Percentiles rank a stretch among this genome's conserved stretches.
Conservation (phyloP, 2,888 invertebrate species). For the Agonopterix subpropinquella region DNA sequence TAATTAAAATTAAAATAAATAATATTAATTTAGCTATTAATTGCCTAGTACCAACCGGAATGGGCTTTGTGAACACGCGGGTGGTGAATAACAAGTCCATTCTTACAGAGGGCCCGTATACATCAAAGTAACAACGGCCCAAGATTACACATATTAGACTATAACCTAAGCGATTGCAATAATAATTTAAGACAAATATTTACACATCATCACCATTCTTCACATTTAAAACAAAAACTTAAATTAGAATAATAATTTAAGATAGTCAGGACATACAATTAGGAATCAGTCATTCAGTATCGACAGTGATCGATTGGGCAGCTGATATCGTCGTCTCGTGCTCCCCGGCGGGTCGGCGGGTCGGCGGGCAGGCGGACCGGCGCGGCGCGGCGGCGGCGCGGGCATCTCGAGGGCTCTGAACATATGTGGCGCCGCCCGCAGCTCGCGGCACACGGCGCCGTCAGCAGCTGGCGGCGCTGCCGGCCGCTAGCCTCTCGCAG, state of each 20-base stretch:
- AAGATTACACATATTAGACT: conserved; percentile 43
- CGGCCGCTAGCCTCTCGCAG: conserved; percentile 7
- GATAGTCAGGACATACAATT: conserved; percentile 67
- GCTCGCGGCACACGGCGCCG: conserved; percentile 8
- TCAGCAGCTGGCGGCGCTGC: conserved; percentile 9
- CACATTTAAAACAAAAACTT: conserved; percentile 66
- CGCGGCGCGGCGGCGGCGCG: conserved; percentile 13
- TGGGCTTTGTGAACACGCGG: conserved; percentile 73
- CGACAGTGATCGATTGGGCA: conserved; percentile 47
- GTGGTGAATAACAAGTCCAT: conserved; percentile 71
- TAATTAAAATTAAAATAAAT: conserved; percentile 66
- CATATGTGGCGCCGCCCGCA: conserved; percentile 5
- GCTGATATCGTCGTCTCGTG: conserved; percentile 44
- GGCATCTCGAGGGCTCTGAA: background rate
- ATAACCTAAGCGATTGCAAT: conserved; percentile 63
- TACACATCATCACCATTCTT: conserved; percentile 61
- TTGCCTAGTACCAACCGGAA: conserved; percentile 72
- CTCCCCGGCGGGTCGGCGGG: conserved; percentile 13
- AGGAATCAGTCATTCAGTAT: conserved; percentile 72
- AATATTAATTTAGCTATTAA: conserved; percentile 70
- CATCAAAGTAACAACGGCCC: conserved; percentile 44
- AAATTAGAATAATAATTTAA: conserved; percentile 68
- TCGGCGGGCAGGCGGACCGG: too few species aligned
- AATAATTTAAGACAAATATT: conserved; percentile 71
- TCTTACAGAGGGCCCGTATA: conserved; percentile 52